Percentiles rank a stretch among this genome's conserved stretches.
Evolutionary conservation across 2,888 invertebrate genomes (phyloP).

Genomic region (Nemoura dubitans): DNA sequence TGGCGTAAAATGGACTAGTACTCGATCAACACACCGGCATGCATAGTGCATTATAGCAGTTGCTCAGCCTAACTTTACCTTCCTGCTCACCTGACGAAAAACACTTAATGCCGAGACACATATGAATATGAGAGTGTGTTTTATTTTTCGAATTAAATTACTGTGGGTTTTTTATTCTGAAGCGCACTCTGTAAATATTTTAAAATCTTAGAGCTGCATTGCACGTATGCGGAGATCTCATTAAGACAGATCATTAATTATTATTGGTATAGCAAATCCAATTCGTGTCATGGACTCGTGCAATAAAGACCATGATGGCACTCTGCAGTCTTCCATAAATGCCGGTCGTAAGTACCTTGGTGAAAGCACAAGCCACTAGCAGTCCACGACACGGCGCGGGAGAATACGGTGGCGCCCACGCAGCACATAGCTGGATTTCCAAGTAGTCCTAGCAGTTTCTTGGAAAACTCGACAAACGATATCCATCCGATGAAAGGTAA

Average conservation of each 20-base stretch:
- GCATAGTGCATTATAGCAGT: neutral
- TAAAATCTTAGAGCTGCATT: neutral
- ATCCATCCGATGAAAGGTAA: neutral
- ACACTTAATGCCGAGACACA: constrained; percentile 7
- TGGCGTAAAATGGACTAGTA: constrained; percentile 13
- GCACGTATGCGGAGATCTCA: neutral
- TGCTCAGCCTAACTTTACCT: neutral
- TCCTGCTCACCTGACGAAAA: constrained; percentile 9
- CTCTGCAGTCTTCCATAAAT: neutral
- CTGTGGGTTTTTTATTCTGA: neutral
- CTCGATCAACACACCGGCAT: constrained; percentile 7
- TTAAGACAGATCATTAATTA: constrained; percentile 7
- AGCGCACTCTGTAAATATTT: neutral
- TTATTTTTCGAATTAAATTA: neutral
- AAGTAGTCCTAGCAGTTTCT: neutral
- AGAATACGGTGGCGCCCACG: neutral
- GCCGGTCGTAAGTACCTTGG: neutral
- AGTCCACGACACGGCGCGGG: neutral
- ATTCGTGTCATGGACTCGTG: neutral
- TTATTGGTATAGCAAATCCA: neutral
- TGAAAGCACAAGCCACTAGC: neutral
- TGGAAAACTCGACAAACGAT: neutral
- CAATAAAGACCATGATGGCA: neutral
- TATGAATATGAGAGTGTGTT: neutral
- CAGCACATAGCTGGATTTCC: no score